Evolutionary conservation across 30 jellyfish, hydroid and myxozoan species (phyloP).

Genomic region (Rhopilema esculentum): DNA sequence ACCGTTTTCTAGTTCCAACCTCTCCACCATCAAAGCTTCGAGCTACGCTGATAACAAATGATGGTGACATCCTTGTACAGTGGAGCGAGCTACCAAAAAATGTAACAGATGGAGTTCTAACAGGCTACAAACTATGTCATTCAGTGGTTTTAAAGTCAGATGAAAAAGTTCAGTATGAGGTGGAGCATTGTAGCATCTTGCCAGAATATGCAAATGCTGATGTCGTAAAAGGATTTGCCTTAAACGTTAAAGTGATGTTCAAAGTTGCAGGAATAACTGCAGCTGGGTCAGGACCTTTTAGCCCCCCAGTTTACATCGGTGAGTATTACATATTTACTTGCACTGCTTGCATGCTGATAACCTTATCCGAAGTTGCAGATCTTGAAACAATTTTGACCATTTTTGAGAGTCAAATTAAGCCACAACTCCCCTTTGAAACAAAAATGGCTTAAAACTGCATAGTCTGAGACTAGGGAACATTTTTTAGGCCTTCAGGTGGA

Average conservation of each 20-base stretch:
- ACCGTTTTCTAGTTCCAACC: conserved; percentile 8
- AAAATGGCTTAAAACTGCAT: too few relatives aligned
- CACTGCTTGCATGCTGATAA: too few relatives aligned
- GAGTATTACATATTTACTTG: not conserved
- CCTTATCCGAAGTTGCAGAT: too few relatives aligned
- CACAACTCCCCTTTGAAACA: too few relatives aligned
- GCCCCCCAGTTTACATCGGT: conserved; percentile 64
- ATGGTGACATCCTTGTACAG: conserved; percentile 15
- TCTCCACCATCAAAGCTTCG: conserved; percentile 17
- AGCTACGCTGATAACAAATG: not conserved
- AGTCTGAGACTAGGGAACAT: too few relatives aligned
- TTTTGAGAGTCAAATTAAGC: too few relatives aligned
- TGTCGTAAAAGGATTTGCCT: conserved; percentile 29
- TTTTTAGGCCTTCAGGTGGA: too few relatives aligned
- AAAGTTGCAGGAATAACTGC: conserved; percentile 36
- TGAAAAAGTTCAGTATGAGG: not conserved
- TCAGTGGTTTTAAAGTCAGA: conserved; percentile 15
- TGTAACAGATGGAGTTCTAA: conserved; percentile 14
- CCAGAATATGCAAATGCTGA: not conserved
- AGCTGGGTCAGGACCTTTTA: conserved; percentile 70
- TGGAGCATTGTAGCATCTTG: not conserved
- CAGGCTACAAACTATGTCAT: conserved; percentile 42
- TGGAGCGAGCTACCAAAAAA: conserved; percentile 23
- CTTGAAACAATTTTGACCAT: too few relatives aligned
- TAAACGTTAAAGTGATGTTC: conserved; percentile 27